Evolutionary conservation across 2,888 invertebrate species (phyloP).

Genomic region (Xestobium rufovillosum): DNA sequence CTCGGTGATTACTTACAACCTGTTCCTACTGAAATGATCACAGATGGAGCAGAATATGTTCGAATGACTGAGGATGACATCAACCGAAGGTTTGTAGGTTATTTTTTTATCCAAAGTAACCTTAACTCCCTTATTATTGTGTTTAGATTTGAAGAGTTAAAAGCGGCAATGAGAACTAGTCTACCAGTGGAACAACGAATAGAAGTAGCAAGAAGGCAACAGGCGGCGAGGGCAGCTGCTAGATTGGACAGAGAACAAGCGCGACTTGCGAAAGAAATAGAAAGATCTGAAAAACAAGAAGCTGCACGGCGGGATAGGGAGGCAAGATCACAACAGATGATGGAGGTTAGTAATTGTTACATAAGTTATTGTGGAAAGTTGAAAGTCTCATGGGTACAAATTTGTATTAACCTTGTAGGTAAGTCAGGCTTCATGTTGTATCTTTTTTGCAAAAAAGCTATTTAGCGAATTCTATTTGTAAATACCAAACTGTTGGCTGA

Average conservation of each 20-base stretch:
- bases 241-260: slow-evolving; percentile 63
- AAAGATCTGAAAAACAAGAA: slow-evolving; percentile 76
- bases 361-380: too few relatives aligned
- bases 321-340: slow-evolving; percentile 72
- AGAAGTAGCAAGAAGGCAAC: slow-evolving; percentile 65
- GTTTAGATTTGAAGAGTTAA: slow-evolving; percentile 58
- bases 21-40: slow-evolving; percentile 51
- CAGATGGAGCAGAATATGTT: slow-evolving; percentile 64
- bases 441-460: too few relatives aligned
- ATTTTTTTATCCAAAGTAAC: background rate
- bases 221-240: slow-evolving; percentile 68
- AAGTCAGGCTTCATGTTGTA: too few relatives aligned
- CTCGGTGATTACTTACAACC: slow-evolving; percentile 89
- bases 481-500: too few relatives aligned
- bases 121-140: background rate
- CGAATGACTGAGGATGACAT: slow-evolving; percentile 77
- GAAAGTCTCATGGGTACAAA: too few relatives aligned
- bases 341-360: slow-evolving; percentile 84
- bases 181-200: slow-evolving; percentile 69
- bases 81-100: slow-evolving; percentile 49
- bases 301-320: slow-evolving; percentile 74
- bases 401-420: too few relatives aligned
- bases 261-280: slow-evolving; percentile 59
- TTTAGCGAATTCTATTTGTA: too few relatives aligned
- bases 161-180: slow-evolving; percentile 53